Base-by-base conservation (phyloP, 64 coral and sea anemone species). In the Porites lutea region DNA sequence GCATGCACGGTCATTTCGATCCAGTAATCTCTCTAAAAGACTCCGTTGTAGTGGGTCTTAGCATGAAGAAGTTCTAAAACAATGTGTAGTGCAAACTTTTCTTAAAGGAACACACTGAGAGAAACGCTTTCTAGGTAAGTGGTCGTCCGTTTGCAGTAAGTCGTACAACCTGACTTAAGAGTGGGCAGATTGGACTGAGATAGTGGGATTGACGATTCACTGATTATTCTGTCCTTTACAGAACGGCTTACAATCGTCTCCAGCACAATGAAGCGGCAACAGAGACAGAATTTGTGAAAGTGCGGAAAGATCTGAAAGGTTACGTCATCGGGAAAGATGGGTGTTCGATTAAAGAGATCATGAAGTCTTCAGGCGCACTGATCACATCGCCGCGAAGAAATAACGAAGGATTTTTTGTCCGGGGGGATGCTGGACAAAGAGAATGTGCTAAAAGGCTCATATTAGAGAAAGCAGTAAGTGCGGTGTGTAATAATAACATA, bases 401-500 rank as follows among this genome's bases (percentile, higher is more conserved):
- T 2, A 54, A 59, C 10, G 21, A 80, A 59, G 57, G 78, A 0
- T 80, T 80, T 45, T 6, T 12, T 12, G 53, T 80, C 54, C 59
- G 20, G 2, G 78, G 78, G 0, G 8, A 14, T 61, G 5, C 0
- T 2, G 78, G 61, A 0, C 13, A 80, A 61, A 10, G 21, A 80
- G 54, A 8, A 63, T 9, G n/a, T 5, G 78, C 78, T 1, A 80
- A 61, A 21, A 60, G 4, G 8, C 78, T 80, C 54, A 80, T 80
- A 20, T 80, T 61, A 14, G 53, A 80, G 15, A 80, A 61, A 13
- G 54, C 61, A 57, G 78, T 80, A 61, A 80, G 78, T 80, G 27
- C 27, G 27, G 27, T 1, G 27, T 37, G 27, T 37, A 37, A 37
- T 37, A 37, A 37, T 37, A 37, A 37, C 27, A 1, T 37, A 37